Evolutionary conservation across 2,797 vertebrate species (phyloP).

Genomic region (Hypotaenidia philippensis): DNA sequence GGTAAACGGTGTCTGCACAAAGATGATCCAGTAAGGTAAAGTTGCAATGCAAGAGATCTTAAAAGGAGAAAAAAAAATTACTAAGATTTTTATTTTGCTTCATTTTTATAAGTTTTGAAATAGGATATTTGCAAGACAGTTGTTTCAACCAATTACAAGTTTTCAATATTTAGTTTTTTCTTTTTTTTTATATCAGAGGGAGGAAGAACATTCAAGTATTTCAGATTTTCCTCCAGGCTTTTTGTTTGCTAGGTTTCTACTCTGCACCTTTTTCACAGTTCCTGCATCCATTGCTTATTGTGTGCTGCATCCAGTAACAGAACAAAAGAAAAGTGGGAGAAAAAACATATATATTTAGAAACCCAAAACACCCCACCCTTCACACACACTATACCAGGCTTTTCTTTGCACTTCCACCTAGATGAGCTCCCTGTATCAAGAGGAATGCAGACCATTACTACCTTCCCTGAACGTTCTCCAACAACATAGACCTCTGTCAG

Average conservation of each 20-base stretch:
- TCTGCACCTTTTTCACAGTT: neutral
- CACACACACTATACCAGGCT: neutral
- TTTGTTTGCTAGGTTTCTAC: neutral
- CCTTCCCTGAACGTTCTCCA: neutral
- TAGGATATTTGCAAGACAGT: neutral
- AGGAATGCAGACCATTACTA: neutral
- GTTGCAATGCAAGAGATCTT: neutral
- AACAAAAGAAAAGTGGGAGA: neutral
- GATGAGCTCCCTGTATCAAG: neutral
- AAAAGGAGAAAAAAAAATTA: neutral
- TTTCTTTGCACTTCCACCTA: neutral
- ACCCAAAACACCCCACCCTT: too few species aligned
- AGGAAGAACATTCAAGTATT: neutral
- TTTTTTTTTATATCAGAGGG: neutral
- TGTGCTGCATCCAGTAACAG: neutral
- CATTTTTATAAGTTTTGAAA: neutral
- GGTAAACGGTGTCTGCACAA: neutral
- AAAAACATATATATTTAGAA: neutral
- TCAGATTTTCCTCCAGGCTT: neutral
- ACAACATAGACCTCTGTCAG: neutral
- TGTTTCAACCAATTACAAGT: neutral
- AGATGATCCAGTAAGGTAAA: neutral
- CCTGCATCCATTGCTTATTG: neutral
- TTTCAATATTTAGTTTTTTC: neutral
- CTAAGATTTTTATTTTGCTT: neutral